These are phyloP conservation scores for Mustelus asterias DNA, from an alignment of 2,113 vertebrate genomes.

Conservation along the genomic window DNA sequence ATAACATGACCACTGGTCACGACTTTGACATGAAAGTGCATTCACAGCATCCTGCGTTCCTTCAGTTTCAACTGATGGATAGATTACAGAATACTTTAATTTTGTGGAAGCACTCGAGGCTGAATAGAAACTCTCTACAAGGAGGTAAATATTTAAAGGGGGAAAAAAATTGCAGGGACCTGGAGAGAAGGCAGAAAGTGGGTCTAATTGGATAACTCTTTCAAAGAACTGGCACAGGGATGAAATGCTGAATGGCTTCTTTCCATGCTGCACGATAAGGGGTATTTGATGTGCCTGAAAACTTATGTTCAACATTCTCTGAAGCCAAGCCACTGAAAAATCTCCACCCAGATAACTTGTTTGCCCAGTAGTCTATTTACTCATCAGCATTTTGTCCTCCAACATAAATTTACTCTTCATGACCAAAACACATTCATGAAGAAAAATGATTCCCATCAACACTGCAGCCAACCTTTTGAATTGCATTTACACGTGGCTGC, in stretches of 20 bases:
- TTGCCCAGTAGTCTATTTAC: neutral
- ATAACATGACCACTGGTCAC: neutral
- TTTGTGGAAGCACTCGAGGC: neutral
- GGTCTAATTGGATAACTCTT: neutral
- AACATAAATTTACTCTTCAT: neutral
- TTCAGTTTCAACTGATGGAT: neutral
- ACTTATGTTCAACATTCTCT: neutral
- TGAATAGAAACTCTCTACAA: neutral
- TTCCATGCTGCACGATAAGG: neutral
- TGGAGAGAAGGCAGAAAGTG: neutral
- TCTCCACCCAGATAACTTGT: neutral
- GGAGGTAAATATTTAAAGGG: neutral
- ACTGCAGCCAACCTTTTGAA: neutral
- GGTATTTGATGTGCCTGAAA: neutral
- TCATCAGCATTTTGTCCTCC: neutral
- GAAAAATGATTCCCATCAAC: neutral
- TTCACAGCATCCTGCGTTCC: neutral
- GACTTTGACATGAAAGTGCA: neutral
- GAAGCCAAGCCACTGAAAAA: neutral
- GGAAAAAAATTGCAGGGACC: neutral
- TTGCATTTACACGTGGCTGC: neutral
- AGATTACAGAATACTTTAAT: too few relatives aligned
- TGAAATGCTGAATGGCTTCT: neutral
- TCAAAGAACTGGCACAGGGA: neutral
- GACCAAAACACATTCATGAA: neutral